Evolutionary conservation across 2,797 vertebrate species (phyloP).

Genomic region (Malurus leucopterus): DNA sequence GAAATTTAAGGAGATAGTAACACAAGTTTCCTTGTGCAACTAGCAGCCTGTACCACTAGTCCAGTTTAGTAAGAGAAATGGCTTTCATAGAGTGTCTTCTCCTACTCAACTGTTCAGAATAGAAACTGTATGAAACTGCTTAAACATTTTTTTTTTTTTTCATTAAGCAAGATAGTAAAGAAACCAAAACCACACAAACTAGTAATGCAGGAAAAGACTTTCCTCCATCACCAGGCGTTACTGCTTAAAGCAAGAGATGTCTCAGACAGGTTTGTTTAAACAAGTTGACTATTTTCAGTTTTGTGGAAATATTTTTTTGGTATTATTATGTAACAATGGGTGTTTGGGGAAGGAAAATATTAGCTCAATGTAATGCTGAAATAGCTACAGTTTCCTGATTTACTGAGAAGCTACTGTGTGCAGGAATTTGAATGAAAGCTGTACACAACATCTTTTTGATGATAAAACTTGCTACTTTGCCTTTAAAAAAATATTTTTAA

Average conservation of each 20-base stretch:
- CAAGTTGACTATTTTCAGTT: not conserved
- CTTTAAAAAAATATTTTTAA: not conserved
- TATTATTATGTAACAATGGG: not conserved
- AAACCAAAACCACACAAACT: not conserved
- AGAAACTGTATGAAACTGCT: not conserved
- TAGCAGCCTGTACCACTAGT: not conserved
- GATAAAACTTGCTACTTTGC: not conserved
- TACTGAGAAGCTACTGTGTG: not conserved
- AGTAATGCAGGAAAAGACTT: not conserved
- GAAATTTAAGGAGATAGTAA: not conserved
- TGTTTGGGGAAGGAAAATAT: constrained; percentile 15
- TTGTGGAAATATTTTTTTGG: not conserved
- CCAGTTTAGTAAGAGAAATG: not conserved
- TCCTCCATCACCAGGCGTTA: not conserved
- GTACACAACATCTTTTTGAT: not conserved
- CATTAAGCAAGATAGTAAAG: not conserved
- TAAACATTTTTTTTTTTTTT: not conserved
- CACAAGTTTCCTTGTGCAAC: not conserved
- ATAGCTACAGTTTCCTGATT: constrained; percentile 1
- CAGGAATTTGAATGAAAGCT: not conserved
- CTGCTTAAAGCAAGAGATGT: not conserved
- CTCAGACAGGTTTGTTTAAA: not conserved
- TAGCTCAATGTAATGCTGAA: constrained; percentile 20
- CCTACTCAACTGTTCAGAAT: not conserved
- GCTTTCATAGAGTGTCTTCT: not conserved